phyloP scores from a whole-genome alignment of 2,797 vertebrate species.

The Dromococcyx pavoninus region DNA sequence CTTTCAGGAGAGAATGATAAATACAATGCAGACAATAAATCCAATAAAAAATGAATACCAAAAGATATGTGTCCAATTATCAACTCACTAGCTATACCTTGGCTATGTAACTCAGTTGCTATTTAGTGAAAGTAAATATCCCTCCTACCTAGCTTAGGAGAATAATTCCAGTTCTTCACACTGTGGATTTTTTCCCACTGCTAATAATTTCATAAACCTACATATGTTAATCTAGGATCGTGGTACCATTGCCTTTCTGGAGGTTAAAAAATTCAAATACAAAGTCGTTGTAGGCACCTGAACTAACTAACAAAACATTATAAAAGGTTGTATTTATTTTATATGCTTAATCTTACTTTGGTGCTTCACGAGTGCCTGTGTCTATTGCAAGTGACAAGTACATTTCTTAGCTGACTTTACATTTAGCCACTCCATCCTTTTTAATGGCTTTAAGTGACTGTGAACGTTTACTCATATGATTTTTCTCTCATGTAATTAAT shows the following conservation, averaged over 20 bases:
- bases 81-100: not conserved
- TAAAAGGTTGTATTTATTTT: not conserved
- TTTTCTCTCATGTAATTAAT: constrained; percentile 30
- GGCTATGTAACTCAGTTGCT: not conserved
- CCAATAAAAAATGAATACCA: not conserved
- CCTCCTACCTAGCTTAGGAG: not conserved
- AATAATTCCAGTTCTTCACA: not conserved
- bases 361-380: not conserved
- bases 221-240: not conserved
- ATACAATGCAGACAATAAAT: not conserved
- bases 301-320: constrained; percentile 20
- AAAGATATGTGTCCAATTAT: not conserved
- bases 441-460: constrained; percentile 5
- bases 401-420: constrained; percentile 26
- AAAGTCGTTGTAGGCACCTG: not conserved
- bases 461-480: constrained; percentile 7
- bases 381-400: not conserved
- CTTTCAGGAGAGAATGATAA: not conserved
- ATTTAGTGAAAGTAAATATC: not conserved
- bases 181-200: not conserved
- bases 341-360: not conserved
- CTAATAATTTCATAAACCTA: not conserved
- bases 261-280: not conserved
- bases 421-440: not conserved
- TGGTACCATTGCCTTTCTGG: not conserved